These are phyloP conservation scores for Actias luna DNA, from an alignment of 2,888 invertebrate species.

Conservation along the genomic window DNA sequence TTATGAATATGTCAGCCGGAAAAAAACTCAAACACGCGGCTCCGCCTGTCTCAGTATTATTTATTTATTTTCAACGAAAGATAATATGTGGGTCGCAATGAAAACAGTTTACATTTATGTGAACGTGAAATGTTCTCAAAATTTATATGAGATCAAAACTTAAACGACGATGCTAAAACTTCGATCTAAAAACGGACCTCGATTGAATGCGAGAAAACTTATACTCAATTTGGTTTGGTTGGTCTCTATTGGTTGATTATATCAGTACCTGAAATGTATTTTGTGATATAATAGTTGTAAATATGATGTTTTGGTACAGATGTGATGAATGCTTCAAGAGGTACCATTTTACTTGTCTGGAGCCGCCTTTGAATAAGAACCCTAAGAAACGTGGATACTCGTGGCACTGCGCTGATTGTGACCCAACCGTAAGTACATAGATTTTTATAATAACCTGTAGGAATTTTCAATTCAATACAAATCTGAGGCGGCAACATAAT, in stretches of 20 bases:
- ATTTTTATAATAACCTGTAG: background rate
- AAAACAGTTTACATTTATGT: background rate
- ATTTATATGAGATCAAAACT: background rate
- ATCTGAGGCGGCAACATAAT: too few species aligned
- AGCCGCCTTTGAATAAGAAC: slow-evolving; percentile 96
- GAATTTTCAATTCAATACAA: too few species aligned
- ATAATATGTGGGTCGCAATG: background rate
- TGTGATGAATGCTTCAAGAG: slow-evolving; percentile 95
- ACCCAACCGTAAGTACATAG: slow-evolving; percentile 88
- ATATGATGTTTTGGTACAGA: slow-evolving; percentile 63
- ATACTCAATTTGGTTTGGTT: background rate
- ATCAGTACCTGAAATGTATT: background rate
- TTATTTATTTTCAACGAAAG: background rate
- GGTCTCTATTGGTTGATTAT: background rate
- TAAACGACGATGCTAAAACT: background rate
- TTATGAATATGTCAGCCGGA: too few species aligned
- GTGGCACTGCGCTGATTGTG: slow-evolving; percentile 98
- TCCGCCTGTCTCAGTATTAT: too few species aligned
- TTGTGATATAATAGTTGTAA: background rate
- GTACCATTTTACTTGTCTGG: slow-evolving; percentile 96
- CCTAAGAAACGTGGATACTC: slow-evolving; percentile 96
- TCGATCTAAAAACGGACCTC: background rate
- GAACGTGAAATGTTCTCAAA: background rate
- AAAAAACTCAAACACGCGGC: too few species aligned
- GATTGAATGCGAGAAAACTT: slow-evolving; percentile 2